A percentile compares a stretch with the other conserved stretches of the same genome.
Conservation (phyloP, 1,140 invertebrate genomes). For the Pseudobourletiella spinata region DNA sequence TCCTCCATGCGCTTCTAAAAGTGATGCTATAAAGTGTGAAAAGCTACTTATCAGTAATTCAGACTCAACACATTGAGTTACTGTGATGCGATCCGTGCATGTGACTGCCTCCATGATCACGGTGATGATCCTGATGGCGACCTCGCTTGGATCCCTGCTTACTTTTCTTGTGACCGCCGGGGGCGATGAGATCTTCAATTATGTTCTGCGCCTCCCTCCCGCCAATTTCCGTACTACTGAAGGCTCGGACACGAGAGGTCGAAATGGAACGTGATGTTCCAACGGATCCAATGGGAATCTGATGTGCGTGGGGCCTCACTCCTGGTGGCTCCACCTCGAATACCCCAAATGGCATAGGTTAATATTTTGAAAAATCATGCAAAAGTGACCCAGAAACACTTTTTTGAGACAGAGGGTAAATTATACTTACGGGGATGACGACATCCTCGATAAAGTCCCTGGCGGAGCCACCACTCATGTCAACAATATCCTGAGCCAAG, state of each 20-base stretch:
- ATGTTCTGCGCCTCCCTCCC: background rate
- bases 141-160: no score
- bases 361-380: background rate
- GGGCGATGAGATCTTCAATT: background rate
- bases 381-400: background rate
- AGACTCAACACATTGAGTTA: no score
- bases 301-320: background rate
- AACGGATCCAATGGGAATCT: background rate
- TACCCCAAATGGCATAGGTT: background rate
- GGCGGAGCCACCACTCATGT: constrained; percentile 21
- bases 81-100: no score
- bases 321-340: background rate
- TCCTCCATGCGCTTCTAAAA: no score
- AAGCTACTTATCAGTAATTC: no score
- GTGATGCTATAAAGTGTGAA: no score
- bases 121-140: no score
- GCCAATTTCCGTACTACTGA: background rate
- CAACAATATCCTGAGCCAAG: constrained; percentile 28
- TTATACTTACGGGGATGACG: constrained; percentile 9
- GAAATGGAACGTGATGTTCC: background rate
- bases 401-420: background rate
- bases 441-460: constrained; percentile 22
- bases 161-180: background rate
- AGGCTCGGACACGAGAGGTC: background rate
- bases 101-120: no score